Conservation (phyloP, 1,140 invertebrate species). For the Drosophila albomicans region DNA sequence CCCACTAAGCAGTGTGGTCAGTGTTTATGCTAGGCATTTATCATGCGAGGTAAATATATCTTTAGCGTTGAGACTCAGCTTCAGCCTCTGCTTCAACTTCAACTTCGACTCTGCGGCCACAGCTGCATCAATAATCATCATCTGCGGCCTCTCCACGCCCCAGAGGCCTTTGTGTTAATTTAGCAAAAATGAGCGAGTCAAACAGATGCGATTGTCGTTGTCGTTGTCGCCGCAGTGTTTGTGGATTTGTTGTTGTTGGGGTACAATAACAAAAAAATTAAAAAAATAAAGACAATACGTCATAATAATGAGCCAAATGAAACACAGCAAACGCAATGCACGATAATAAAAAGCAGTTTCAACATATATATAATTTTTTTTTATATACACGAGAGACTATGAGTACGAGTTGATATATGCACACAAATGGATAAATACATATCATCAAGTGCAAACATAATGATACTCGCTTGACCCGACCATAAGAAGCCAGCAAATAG, state of each 20-base stretch:
- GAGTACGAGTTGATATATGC: background rate
- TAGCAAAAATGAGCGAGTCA: constrained; percentile 47
- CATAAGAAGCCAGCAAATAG: constrained; percentile 9
- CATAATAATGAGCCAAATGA: constrained; percentile 49
- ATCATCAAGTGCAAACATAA: constrained; percentile 23
- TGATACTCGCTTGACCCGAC: constrained; percentile 16
- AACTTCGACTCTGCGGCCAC: background rate
- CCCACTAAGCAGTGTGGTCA: constrained; percentile 14
- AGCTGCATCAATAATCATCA: constrained; percentile 46
- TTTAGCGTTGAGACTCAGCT: constrained; percentile 2
- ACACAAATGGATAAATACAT: background rate
- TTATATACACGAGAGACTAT: background rate
- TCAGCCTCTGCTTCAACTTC: constrained; percentile 2
- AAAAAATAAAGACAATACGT: constrained; percentile 36
- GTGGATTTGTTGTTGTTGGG: constrained; percentile 9
- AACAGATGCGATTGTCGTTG: constrained; percentile 31
- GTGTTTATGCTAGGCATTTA: constrained; percentile 15
- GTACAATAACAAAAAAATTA: constrained; percentile 19
- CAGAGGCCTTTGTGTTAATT: constrained; percentile 47
- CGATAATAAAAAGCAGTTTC: constrained; percentile 41
- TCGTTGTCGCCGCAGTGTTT: background rate
- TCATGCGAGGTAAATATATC: constrained; percentile 26
- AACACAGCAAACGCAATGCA: constrained; percentile 40
- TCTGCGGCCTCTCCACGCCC: constrained; percentile 28
- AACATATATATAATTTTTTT: constrained; percentile 28